These are phyloP conservation scores for Eupithecia exiguata DNA, from an alignment of 2,888 invertebrate species.

Conservation along the genomic window DNA sequence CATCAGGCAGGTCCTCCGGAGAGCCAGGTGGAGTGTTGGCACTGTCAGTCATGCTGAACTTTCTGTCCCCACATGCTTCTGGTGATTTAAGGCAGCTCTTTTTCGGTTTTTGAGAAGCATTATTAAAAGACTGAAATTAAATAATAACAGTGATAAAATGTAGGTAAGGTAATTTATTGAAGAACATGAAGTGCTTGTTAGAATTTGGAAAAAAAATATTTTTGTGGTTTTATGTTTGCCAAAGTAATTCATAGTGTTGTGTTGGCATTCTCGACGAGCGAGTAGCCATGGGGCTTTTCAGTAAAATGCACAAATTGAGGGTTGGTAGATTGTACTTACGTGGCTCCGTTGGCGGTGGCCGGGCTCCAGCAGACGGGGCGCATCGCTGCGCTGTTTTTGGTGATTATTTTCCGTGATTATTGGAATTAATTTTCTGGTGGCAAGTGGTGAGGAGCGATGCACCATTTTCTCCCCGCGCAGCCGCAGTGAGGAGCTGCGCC, in stretches of 20 bases:
- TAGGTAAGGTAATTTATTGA: not conserved
- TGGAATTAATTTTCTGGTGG: conserved; percentile 82
- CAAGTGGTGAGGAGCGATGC: conserved; percentile 82
- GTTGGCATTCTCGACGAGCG: conserved; percentile 44
- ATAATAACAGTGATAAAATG: conserved; percentile 18
- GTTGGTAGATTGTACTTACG: conserved; percentile 69
- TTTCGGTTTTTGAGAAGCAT: conserved; percentile 68
- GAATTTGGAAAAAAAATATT: not conserved
- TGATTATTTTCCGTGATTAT: conserved; percentile 86
- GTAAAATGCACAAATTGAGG: conserved; percentile 7
- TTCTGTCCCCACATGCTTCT: conserved; percentile 66
- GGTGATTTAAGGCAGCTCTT: conserved; percentile 72
- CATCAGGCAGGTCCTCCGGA: conserved; percentile 86
- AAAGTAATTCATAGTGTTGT: conserved; percentile 11
- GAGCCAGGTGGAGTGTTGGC: conserved; percentile 86
- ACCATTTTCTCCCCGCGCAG: conserved; percentile 86
- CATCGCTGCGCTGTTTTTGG: conserved; percentile 77
- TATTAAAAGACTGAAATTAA: conserved; percentile 74
- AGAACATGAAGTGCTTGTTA: not conserved
- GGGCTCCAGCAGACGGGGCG: conserved; percentile 72
- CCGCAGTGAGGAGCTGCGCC: conserved; percentile 87
- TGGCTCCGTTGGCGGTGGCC: conserved; percentile 83
- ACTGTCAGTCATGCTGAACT: conserved; percentile 73
- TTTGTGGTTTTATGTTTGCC: not conserved
- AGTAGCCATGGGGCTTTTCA: conserved; percentile 56